Evolutionary conservation across 2,888 invertebrate genomes (phyloP).

Genomic region (Ptycholaimellus sp.): DNA sequence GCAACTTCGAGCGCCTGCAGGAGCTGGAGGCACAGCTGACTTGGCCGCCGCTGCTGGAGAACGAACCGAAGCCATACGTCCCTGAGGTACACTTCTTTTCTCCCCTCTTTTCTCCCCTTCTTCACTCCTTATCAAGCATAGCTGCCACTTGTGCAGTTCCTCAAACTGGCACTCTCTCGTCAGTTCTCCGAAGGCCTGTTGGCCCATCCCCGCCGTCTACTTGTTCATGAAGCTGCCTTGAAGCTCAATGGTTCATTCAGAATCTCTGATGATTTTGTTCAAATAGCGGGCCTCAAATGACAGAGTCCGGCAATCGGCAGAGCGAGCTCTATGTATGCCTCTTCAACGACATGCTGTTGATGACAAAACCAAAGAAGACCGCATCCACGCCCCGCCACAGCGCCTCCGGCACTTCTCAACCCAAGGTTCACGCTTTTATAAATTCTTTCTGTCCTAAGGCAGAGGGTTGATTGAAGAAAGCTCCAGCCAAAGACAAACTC

Average conservation of each 20-base stretch:
- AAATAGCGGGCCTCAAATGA: not conserved
- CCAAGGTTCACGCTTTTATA: conserved; percentile 2
- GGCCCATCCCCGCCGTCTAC: conserved; percentile 32
- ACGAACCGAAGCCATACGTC: conserved; percentile 37
- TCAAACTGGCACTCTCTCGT: conserved; percentile 34
- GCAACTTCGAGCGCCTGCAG: conserved; percentile 40
- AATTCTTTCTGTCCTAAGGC: conserved; percentile 2
- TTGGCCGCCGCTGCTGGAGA: conserved; percentile 39
- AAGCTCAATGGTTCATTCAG: not conserved
- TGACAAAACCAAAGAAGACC: conserved; percentile 36
- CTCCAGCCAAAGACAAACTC: conserved; percentile 14
- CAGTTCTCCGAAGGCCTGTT: conserved; percentile 40
- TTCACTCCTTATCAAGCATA: conserved; percentile 4
- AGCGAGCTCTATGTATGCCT: conserved; percentile 38
- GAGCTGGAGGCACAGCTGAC: conserved; percentile 39
- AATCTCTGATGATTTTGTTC: not conserved
- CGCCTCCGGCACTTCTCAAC: too few relatives aligned
- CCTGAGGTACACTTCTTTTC: conserved; percentile 29
- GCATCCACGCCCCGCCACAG: conserved; percentile 16
- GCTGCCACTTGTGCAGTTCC: conserved; percentile 28
- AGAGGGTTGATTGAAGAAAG: conserved; percentile 9
- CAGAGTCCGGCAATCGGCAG: not conserved
- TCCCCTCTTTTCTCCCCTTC: not conserved
- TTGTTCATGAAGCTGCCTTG: conserved; percentile 32
- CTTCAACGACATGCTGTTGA: conserved; percentile 40